Conservation (phyloP, 2,113 vertebrate genomes). For the Cinclus cinclus region DNA sequence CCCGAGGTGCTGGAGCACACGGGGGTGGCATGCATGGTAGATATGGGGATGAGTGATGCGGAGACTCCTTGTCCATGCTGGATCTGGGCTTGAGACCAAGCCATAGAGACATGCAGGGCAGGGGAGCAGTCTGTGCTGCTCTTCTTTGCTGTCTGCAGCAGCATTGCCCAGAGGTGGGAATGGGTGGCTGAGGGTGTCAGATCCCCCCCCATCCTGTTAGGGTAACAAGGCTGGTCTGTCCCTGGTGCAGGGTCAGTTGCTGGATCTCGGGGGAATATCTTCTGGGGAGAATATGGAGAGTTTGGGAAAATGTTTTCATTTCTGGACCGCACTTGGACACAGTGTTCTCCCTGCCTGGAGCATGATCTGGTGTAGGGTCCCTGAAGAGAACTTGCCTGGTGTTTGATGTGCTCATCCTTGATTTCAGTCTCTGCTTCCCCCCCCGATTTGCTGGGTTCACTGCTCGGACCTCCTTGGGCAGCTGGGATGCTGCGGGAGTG, state of each 20-base stretch:
- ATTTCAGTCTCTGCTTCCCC: not conserved
- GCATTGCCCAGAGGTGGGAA: not conserved
- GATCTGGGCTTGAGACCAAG: not conserved
- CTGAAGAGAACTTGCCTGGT: not conserved
- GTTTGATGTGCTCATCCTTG: not conserved
- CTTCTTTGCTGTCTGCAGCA: not conserved
- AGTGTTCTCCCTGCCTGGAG: not conserved
- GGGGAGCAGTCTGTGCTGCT: not conserved
- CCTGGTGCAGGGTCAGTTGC: rapidly evolving
- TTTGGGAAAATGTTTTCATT: not conserved
- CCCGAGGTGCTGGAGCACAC: rapidly evolving
- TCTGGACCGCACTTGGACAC: not conserved
- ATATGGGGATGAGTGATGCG: not conserved
- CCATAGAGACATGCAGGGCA: not conserved
- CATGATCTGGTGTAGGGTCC: not conserved
- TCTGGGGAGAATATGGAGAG: not conserved
- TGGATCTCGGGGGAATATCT: not conserved
- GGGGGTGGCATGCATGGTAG: not conserved
- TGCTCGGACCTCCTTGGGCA: not conserved
- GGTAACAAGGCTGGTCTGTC: not conserved
- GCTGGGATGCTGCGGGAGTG: not conserved
- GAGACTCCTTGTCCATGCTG: rapidly evolving
- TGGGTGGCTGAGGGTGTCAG: not conserved
- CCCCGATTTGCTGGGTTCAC: not conserved
- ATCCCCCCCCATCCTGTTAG: not conserved